These are phyloP conservation scores for Speoplatyrhinus poulsoni DNA, from an alignment of 2,113 vertebrate genomes.

Conservation along the genomic window DNA sequence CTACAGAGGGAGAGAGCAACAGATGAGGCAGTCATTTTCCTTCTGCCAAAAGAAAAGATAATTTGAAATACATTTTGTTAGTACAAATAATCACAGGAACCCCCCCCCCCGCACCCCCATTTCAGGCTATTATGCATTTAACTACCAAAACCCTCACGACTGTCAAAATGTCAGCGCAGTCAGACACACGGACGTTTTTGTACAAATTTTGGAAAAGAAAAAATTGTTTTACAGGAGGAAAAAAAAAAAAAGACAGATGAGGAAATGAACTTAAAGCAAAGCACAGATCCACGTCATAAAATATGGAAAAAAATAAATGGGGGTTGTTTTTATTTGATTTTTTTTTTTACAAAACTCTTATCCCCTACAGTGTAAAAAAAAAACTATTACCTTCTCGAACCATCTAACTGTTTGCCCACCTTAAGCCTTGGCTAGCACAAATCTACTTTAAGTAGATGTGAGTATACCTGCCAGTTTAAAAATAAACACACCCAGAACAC, in stretches of 20 bases:
- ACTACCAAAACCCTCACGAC: constrained; percentile 23
- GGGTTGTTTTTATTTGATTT: constrained; percentile 14
- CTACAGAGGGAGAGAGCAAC: constrained; percentile 19
- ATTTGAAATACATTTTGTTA: constrained; percentile 27
- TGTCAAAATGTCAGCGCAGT: constrained; percentile 53
- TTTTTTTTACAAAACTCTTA: constrained; percentile 13
- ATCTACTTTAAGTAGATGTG: background rate
- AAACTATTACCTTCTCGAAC: background rate
- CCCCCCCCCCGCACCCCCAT: background rate
- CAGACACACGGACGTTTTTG: constrained; percentile 19
- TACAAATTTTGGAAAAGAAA: background rate
- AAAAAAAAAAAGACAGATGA: background rate
- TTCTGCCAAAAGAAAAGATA: constrained; percentile 50
- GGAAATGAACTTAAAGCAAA: constrained; percentile 37
- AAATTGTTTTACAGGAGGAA: background rate
- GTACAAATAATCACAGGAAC: constrained; percentile 60
- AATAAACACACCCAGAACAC: background rate
- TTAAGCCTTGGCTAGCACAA: background rate
- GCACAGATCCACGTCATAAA: constrained; percentile 61
- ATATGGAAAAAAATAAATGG: constrained; percentile 28
- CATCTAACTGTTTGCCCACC: background rate
- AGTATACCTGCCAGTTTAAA: background rate
- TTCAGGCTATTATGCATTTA: constrained; percentile 54
- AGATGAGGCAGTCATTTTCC: constrained; percentile 69
- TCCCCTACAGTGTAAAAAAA: constrained; percentile 41